phyloP scores from a whole-genome alignment of 2,113 vertebrate species.

The Vombatus ursinus region DNA sequence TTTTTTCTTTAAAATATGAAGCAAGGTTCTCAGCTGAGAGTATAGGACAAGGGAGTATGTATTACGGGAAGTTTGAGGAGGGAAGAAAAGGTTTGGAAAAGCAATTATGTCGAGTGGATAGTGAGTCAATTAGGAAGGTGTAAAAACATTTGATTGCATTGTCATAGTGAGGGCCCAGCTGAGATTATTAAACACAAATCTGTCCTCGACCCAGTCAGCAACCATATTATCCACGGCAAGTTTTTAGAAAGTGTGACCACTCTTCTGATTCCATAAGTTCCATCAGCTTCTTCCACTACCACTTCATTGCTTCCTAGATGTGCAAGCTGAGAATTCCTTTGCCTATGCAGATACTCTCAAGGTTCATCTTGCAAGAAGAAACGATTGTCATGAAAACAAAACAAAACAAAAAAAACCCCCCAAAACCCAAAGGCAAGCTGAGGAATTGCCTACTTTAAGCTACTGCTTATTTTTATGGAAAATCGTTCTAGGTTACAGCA shows the following conservation, averaged over 20 bases:
- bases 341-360: background rate
- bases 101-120: background rate
- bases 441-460: background rate
- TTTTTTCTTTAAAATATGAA: background rate
- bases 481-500: background rate
- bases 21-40: background rate
- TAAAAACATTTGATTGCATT: background rate
- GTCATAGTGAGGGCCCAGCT: background rate
- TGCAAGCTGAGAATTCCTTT: background rate
- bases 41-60: background rate
- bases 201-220: background rate
- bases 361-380: background rate
- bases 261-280: background rate
- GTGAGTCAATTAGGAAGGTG: background rate
- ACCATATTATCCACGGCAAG: background rate
- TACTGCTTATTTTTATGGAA: background rate
- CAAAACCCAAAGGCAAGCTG: background rate
- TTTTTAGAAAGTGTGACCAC: background rate
- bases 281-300: background rate
- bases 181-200: background rate
- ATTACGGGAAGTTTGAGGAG: background rate
- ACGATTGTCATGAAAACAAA: background rate
- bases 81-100: background rate
- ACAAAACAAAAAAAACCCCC: too few species aligned
- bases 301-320: background rate